phyloP scores from a whole-genome alignment of 2,888 invertebrate genomes.

The Brenthis daphne region DNA sequence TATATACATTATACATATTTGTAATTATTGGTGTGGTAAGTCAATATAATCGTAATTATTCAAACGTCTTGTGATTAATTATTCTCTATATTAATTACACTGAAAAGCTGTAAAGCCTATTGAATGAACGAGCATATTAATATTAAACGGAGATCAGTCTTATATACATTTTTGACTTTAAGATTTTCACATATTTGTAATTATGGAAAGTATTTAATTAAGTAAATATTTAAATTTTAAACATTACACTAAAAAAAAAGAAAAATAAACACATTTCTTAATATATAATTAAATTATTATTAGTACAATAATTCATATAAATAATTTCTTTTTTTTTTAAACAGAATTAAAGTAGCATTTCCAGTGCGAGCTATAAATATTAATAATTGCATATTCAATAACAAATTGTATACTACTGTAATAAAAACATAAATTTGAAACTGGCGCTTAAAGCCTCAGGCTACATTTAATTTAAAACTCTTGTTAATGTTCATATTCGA shows the following conservation, averaged over 20 bases:
- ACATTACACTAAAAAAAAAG: no score
- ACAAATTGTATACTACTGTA: slow-evolving; percentile 19
- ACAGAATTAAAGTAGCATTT: background rate
- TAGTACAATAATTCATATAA: no score
- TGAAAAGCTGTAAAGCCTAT: background rate
- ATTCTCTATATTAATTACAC: slow-evolving; percentile 51
- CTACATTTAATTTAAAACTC: slow-evolving; percentile 30
- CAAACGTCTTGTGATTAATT: slow-evolving; percentile 60
- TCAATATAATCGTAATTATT: slow-evolving; percentile 52
- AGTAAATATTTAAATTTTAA: no score
- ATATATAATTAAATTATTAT: no score
- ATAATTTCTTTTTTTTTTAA: background rate
- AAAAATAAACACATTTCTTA: no score
- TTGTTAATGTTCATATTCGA: slow-evolving; percentile 29
- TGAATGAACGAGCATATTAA: no score
- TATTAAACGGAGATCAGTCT: no score
- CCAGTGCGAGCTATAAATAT: slow-evolving; percentile 3
- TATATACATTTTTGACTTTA: no score
- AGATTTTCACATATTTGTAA: no score
- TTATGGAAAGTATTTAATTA: no score
- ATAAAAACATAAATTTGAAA: slow-evolving; percentile 25
- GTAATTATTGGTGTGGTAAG: slow-evolving; percentile 29
- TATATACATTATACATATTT: no score
- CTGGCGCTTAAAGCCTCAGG: slow-evolving; percentile 20
- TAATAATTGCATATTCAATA: slow-evolving; percentile 16